Evolutionary conservation across 2,113 vertebrate species (phyloP), one percentile per base, ranked within the genome.

Genomic region (Paedocypris sp.): DNA sequence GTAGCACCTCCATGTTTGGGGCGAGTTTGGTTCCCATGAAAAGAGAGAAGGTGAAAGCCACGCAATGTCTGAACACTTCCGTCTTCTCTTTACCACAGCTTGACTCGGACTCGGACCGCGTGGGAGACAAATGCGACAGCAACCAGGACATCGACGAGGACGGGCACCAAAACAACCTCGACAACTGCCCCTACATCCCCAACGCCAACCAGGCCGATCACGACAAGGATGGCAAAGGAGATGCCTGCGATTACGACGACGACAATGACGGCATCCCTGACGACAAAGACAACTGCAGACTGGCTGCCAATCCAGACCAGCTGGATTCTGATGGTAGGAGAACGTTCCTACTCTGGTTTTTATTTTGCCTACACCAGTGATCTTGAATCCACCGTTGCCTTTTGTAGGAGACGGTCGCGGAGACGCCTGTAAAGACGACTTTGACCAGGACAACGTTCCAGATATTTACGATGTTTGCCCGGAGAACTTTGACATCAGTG

Each of bases 81-180:
- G 32, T 12, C 9, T 66, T 25, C 23, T 49, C 12, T 6, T 36
- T 48, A 26, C 48, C 9, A 25, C 73, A 99, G 95, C 79, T 90
- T 43, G 95, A 99, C 74, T 87, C 91, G 0, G 95, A 99, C 67
- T 93, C 94, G 10, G 94, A 97, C 67, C 91, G 59, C 4, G 92
- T 99, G 26, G 95, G 95, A 56, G 95, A 99, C 61, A 83, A 90
- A 36, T 99, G 95, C 22, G 95, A 98, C 81, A 94, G 86, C 73
- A 99, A 99, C 74, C 91, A 98, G 75, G 94, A 99, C 67, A 98
- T 99, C n/a, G 95, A 98, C 64, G 95, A 98, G 72, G 95, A 98
- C 4, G 95, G 95, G 41, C 94, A 97, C 79, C 95, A 98, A 79
- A 99, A 99, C 84, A 99, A 99, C 62, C 81, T 98, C 73, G 95